Base-by-base conservation (phyloP, 2,113 vertebrate genomes). In the Ophiodon elongatus region DNA sequence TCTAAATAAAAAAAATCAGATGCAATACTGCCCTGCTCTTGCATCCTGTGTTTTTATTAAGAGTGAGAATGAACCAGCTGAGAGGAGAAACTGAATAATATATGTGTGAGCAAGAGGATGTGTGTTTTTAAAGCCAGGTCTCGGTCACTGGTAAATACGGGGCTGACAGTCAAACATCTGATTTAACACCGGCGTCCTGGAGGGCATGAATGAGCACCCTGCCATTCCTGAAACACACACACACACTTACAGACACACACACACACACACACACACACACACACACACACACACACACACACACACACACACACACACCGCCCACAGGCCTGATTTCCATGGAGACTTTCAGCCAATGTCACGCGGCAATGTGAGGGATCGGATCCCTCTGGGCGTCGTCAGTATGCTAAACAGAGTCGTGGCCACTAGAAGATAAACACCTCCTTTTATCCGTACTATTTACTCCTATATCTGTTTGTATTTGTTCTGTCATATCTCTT, bases 271-370 rank as follows among this genome's bases (percentile, higher is more conserved):
- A 73, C 71, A 83, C 63, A 57, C 62, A 64, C 65, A 72, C 52
- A 78, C n/a, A 63, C 33, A 52, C 43, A 39, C 45, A 59, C n/a
- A 15, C 52, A 77, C 47, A 76, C 11, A 50, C 43, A 41, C 21
- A 13, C 14, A 75, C 50, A 73, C 50, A 71, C 19, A 50, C 56
- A 43, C 21, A 10, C 6, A 80, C 37, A 27, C 59, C 59, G 27
- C 84, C 57, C 74, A 88, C 70, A 29, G 21, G 54, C 75, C 52
- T 75, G 35, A 93, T 87, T 87, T 92, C 76, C 87, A 88, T 80
- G 81, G 85, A n/a, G 70, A 92, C 84, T 88, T 91, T 87, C 65
- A 88, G 68, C 79, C 90, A 92, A 88, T 86, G 89, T 92, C 92
- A 83, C 14, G n/a, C 63, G 63, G 75, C 59, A 27, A n/a, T 45